These are phyloP conservation scores for Scarus forsteni DNA, from an alignment of 2,797 vertebrate species.

Conservation along the genomic window DNA sequence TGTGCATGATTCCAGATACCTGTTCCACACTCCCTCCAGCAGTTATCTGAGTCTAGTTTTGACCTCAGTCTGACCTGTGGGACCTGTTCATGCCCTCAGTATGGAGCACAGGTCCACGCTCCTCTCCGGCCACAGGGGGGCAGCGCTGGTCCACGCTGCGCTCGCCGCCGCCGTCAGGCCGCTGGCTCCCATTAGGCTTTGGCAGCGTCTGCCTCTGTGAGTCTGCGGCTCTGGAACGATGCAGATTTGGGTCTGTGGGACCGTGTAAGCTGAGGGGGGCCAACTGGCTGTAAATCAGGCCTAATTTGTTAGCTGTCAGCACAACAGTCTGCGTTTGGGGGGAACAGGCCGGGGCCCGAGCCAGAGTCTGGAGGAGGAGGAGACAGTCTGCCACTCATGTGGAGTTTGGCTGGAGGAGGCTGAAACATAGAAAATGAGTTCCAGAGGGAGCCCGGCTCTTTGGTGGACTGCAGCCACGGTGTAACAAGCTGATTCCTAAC, in stretches of 20 bases:
- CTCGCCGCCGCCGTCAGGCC: conserved; percentile 55
- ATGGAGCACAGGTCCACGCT: too few relatives aligned
- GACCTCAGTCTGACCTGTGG: too few relatives aligned
- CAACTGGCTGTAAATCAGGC: conserved; percentile 85
- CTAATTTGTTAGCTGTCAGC: conserved; percentile 90
- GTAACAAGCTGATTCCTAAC: conserved; percentile 65
- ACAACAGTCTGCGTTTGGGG: conserved; percentile 83
- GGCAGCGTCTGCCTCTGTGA: conserved; percentile 68
- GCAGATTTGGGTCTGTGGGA: conserved; percentile 82
- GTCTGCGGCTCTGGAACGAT: conserved; percentile 80
- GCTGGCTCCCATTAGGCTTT: conserved; percentile 71
- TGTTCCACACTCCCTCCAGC: too few relatives aligned
- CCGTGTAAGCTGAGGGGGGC: conserved; percentile 76
- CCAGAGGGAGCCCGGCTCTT: conserved; percentile 83
- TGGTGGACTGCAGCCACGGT: conserved; percentile 71
- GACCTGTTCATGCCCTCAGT: too few relatives aligned
- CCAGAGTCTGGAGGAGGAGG: conserved; percentile 79
- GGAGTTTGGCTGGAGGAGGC: conserved; percentile 75
- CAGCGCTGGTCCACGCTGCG: conserved; percentile 71
- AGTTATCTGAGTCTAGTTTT: too few relatives aligned
- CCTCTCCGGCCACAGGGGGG: conserved; percentile 80
- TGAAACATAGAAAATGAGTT: conserved; percentile 86
- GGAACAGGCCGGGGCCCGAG: conserved; percentile 73
- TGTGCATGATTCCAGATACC: too few relatives aligned
- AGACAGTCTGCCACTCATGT: conserved; percentile 81